Conservation (phyloP, 2,797 vertebrate genomes). For the Falco naumanni region DNA sequence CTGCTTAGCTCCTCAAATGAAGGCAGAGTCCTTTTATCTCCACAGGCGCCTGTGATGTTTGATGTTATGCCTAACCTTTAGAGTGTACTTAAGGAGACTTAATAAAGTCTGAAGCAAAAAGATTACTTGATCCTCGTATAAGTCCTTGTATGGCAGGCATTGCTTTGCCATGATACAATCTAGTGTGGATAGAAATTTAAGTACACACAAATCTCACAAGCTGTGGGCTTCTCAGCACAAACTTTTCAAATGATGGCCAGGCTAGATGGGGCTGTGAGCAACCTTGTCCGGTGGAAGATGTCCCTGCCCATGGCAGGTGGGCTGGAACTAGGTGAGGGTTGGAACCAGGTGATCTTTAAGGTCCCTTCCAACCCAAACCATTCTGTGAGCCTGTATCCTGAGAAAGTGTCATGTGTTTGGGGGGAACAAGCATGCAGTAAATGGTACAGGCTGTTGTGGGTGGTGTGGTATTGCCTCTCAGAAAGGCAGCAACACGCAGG, state of each 20-base stretch:
- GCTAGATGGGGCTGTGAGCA: too few relatives aligned
- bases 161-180: background rate
- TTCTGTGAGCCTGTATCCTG: too few relatives aligned
- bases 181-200: background rate
- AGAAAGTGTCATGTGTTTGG: background rate
- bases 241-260: background rate
- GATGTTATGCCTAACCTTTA: slow-evolving; percentile 42
- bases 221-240: background rate
- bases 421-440: background rate
- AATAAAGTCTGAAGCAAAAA: slow-evolving; percentile 2
- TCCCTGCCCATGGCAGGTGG: too few relatives aligned
- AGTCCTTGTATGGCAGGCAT: background rate
- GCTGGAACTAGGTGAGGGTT: too few relatives aligned
- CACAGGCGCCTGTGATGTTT: slow-evolving; percentile 8
- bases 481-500: background rate
- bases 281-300: too few relatives aligned
- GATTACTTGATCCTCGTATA: background rate
- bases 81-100: slow-evolving; percentile 16
- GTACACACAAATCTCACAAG: background rate
- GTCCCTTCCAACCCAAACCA: too few relatives aligned
- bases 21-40: background rate
- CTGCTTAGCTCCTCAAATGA: background rate
- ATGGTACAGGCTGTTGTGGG: background rate
- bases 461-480: background rate
- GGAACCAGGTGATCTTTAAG: too few relatives aligned